Percentiles rank a stretch among this genome's conserved stretches.
phyloP scores from a whole-genome alignment of 2,888 invertebrate species.

The Idaea straminata region DNA sequence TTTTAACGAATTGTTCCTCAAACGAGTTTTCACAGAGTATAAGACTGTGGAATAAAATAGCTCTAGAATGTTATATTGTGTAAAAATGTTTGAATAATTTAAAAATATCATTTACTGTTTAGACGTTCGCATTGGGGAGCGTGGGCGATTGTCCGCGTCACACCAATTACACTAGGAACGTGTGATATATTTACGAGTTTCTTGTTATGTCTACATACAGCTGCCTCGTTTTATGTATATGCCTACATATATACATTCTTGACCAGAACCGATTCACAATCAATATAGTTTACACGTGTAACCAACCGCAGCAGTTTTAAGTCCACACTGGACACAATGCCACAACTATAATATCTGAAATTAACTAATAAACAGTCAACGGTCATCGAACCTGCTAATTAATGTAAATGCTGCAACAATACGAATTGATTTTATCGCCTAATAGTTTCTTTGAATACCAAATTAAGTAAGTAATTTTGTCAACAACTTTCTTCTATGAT shows the following conservation, averaged over 20 bases:
- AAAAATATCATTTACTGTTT: neutral
- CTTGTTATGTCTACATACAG: neutral
- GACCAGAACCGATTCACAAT: neutral
- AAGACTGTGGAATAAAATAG: neutral
- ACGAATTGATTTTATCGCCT: conserved; percentile 39
- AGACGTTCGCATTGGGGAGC: neutral
- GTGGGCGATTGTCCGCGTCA: neutral
- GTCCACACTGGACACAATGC: too few species aligned
- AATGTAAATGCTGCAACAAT: conserved; percentile 49
- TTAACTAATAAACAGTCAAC: conserved; percentile 41
- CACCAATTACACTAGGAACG: neutral
- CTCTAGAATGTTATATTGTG: neutral
- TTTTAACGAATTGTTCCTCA: neutral
- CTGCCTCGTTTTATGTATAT: neutral
- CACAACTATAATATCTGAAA: conserved; percentile 28
- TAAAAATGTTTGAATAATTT: neutral
- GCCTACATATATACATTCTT: neutral
- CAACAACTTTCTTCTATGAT: conserved; percentile 31
- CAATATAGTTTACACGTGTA: conserved; percentile 2
- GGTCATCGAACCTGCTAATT: conserved; percentile 59
- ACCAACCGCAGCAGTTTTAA: neutral
- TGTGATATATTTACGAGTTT: neutral
- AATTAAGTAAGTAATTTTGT: conserved; percentile 42
- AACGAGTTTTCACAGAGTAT: neutral
- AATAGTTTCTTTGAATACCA: conserved; percentile 40